Evolutionary conservation across 2,113 vertebrate species (phyloP).

Genomic region (Arvicanthis niloticus): DNA sequence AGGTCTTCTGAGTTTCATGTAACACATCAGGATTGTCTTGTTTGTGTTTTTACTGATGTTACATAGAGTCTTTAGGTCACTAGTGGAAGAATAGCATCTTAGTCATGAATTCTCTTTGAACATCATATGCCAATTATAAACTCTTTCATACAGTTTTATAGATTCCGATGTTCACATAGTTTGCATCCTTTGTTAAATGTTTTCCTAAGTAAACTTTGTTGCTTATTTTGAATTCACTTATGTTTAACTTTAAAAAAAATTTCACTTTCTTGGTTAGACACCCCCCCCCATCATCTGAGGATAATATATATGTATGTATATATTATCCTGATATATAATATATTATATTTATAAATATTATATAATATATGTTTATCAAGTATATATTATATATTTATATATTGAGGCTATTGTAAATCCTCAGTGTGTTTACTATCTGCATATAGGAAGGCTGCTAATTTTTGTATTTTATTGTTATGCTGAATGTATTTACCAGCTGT

Average conservation of each 20-base stretch:
- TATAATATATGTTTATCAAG: too few relatives aligned
- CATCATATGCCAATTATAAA: background rate
- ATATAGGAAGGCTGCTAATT: background rate
- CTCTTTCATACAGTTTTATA: background rate
- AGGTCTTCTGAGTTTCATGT: background rate
- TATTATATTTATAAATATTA: too few relatives aligned
- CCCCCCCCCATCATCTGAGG: background rate
- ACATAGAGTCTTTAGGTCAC: background rate
- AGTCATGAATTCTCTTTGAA: background rate
- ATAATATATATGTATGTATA: too few relatives aligned
- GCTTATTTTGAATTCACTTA: background rate
- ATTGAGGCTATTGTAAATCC: background rate
- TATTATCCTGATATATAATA: too few relatives aligned
- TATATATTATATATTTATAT: background rate
- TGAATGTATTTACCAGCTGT: background rate
- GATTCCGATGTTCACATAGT: slow-evolving; percentile 8
- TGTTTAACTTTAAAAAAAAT: slow-evolving; percentile 8
- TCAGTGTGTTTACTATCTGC: background rate
- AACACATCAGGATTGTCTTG: background rate
- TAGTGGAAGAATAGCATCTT: background rate
- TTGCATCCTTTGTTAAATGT: background rate
- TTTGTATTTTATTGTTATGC: background rate
- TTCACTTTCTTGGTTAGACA: background rate
- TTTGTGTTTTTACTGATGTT: background rate
- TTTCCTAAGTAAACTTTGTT: slow-evolving; percentile 4